Conservation (phyloP, 2,797 vertebrate species). For the Mormyrus proboscirostris region DNA sequence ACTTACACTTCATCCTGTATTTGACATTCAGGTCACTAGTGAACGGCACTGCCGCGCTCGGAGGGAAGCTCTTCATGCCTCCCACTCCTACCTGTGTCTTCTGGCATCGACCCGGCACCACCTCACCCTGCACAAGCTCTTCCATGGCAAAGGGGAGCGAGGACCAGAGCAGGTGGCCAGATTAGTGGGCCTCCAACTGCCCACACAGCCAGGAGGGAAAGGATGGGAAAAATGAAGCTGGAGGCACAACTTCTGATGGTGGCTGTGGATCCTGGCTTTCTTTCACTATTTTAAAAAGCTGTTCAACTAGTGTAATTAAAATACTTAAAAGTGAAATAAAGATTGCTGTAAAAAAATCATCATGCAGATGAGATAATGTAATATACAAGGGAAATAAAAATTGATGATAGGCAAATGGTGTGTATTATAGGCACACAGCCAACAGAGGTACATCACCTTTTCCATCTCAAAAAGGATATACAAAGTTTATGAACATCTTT, state of each 20-base stretch:
- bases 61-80: slow-evolving; percentile 77
- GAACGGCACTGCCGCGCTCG: slow-evolving; percentile 83
- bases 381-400: neutral
- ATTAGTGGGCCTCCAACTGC: slow-evolving; percentile 80
- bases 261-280: neutral
- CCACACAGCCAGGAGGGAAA: slow-evolving; percentile 88
- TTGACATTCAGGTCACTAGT: slow-evolving; percentile 76
- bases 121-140: slow-evolving; percentile 68
- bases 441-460: neutral
- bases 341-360: neutral
- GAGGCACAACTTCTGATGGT: neutral
- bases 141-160: slow-evolving; percentile 75
- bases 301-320: neutral
- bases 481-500: neutral
- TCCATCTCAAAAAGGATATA: neutral
- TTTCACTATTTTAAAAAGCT: neutral
- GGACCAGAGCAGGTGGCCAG: slow-evolving; percentile 63
- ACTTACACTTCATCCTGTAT: neutral
- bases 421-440: neutral
- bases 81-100: slow-evolving; percentile 81
- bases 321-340: neutral
- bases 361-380: neutral
- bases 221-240: slow-evolving; percentile 68
- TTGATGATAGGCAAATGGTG: neutral
- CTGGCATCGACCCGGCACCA: slow-evolving; percentile 75